Percentiles rank a stretch among this genome's conserved stretches.
Evolutionary conservation across 2,888 invertebrate species (phyloP).

Genomic region (Thymelicus acteon): DNA sequence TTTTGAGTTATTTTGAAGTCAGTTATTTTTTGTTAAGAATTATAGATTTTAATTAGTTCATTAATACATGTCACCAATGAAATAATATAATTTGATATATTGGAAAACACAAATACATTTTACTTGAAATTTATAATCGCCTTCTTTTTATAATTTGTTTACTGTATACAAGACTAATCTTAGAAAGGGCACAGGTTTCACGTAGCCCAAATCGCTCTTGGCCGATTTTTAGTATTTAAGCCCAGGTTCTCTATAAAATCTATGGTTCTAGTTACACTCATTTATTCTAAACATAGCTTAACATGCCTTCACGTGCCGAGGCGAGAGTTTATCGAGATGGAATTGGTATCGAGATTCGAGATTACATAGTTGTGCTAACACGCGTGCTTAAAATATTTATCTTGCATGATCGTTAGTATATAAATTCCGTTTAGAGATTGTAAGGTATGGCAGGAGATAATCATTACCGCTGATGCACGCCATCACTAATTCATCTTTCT

Average conservation of each 20-base stretch:
- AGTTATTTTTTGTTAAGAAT: no score
- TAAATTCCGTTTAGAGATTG: constrained; percentile 27
- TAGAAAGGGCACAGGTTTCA: no score
- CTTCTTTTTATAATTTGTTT: no score
- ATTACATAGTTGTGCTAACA: constrained; percentile 34
- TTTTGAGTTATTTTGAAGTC: no score
- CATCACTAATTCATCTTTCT: no score
- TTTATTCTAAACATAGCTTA: constrained; percentile 22
- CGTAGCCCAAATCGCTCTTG: no score
- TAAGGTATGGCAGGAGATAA: constrained; percentile 10
- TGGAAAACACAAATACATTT: no score
- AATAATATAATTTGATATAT: no score
- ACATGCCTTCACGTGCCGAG: constrained; percentile 27
- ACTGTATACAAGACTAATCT: no score
- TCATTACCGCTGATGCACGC: constrained; percentile 1
- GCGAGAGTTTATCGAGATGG: constrained; percentile 36
- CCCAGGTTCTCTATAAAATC: no score
- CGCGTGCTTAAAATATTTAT: constrained; percentile 31
- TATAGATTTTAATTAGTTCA: constrained; percentile 15
- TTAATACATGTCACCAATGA: neutral
- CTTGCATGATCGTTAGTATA: constrained; percentile 14
- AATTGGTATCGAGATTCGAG: constrained; percentile 37
- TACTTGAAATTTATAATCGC: no score
- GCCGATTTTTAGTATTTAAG: no score
- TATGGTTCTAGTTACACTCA: constrained; percentile 4